These are phyloP conservation scores for Apis dorsata DNA, from an alignment of 1,140 invertebrate species.

Conservation along the genomic window DNA sequence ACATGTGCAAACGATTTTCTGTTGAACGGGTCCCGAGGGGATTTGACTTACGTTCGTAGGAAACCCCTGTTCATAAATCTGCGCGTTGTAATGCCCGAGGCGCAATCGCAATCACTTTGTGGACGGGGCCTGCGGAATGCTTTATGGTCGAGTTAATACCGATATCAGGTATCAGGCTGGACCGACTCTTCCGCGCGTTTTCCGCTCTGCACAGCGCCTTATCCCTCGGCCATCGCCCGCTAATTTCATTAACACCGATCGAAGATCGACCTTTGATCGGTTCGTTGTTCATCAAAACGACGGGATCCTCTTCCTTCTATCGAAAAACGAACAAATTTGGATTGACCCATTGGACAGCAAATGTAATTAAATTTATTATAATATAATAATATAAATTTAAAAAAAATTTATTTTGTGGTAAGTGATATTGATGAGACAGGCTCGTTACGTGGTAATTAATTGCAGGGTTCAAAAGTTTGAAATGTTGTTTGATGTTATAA, in stretches of 20 bases:
- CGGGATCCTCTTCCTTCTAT: too few species aligned
- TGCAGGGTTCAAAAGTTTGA: too few species aligned
- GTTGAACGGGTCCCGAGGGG: slow-evolving; percentile 43
- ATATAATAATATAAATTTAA: too few species aligned
- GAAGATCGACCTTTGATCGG: slow-evolving; percentile 16
- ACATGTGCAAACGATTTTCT: slow-evolving; percentile 49
- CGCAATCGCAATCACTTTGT: slow-evolving; percentile 55
- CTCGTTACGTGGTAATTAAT: too few species aligned
- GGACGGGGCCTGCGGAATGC: slow-evolving; percentile 41
- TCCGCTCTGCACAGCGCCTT: background rate
- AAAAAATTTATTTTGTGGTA: too few species aligned
- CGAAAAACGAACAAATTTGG: too few species aligned
- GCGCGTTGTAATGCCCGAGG: slow-evolving; percentile 38
- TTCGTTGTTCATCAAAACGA: background rate
- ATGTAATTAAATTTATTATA: too few species aligned
- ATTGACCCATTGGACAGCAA: too few species aligned
- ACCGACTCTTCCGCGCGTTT: slow-evolving; percentile 33
- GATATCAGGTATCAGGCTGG: slow-evolving; percentile 51
- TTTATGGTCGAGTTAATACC: slow-evolving; percentile 49
- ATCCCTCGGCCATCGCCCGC: background rate
- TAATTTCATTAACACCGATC: slow-evolving; percentile 27
- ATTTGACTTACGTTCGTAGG: slow-evolving; percentile 51
- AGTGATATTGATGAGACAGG: too few species aligned
- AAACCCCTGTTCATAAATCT: slow-evolving; percentile 56
- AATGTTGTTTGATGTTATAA: too few species aligned